Base-by-base conservation (phyloP, 2,888 invertebrate genomes). In the Cerceris ruficornis region DNA sequence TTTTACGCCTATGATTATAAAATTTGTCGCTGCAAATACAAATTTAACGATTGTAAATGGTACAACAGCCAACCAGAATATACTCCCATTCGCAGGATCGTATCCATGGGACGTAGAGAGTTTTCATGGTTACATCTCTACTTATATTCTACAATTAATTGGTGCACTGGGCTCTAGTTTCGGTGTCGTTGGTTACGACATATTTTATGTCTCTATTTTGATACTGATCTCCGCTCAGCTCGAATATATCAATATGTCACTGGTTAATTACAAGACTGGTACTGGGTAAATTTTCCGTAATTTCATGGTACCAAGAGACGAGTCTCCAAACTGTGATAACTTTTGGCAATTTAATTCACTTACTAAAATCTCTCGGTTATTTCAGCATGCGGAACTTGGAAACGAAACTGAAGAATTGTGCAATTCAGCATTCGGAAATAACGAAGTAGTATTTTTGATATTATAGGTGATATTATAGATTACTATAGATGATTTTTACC, bases 81-180 rank as follows among this genome's bases (percentile, higher is more conserved):
- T 64, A 0, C 78, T 88, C 52, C 88, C 88, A 0, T 87, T 73
- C 74, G 17, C 77, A 6, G 83, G 70, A 6, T 84, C 86, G 85
- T 78, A 77, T 59, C 88, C 87, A 42, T 83, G 87, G 81, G 62
- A 80, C 52, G 71, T 72, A n/a, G 61, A 73, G 52, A 28, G 62
- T 42, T 42, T 68, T 49, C 14, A 57, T 7, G 81, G 77, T 61
- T 88, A 87, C 66, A 46, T 69, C 55, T 70, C n/a, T 11, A 60
- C 83, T 13, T 87, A 85, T 69, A 6, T 76, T 6, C 55, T 88
- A n/a, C 85, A 88, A 75, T 67, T 80, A 41, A 46, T 87, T 28
- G 88, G 87, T 42, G 82, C 68, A 0, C 0, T 86, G 9, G 74
- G 84, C 14, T 75, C 84, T 13, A 79, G 67, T 6, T n/a, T 86